Evolutionary conservation across 2,113 vertebrate genomes (phyloP).

Genomic region (Eudyptes chrysolophus): DNA sequence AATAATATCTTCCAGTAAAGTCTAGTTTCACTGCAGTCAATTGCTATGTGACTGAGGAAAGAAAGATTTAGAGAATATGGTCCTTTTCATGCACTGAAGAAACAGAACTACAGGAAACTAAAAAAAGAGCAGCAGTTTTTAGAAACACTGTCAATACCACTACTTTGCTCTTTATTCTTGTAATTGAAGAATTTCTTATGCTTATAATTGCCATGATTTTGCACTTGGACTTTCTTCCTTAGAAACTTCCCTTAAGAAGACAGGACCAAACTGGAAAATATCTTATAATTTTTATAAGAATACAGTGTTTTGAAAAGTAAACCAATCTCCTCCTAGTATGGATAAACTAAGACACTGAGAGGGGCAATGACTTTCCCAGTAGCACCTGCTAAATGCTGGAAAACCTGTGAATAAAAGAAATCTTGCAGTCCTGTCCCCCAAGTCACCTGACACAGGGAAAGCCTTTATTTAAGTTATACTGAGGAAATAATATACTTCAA

Average conservation of each 20-base stretch:
- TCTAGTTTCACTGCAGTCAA: not conserved
- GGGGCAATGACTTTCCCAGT: not conserved
- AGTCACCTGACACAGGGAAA: not conserved
- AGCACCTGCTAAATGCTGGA: not conserved
- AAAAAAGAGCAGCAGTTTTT: not conserved
- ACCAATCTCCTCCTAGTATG: not conserved
- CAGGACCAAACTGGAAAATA: not conserved
- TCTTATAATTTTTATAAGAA: not conserved
- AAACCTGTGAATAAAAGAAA: not conserved
- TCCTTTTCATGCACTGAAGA: not conserved
- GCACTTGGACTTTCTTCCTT: not conserved
- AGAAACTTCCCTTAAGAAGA: not conserved
- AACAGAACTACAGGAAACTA: not conserved
- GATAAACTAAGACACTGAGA: not conserved
- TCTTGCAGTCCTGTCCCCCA: not conserved
- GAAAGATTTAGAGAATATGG: not conserved
- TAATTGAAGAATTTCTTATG: not conserved
- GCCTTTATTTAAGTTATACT: not conserved
- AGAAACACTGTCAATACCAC: not conserved
- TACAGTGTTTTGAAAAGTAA: not conserved
- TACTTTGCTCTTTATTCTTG: not conserved
- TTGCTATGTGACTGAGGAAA: not conserved
- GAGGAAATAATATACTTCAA: not conserved
- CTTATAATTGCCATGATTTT: not conserved
- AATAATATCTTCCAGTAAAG: not conserved